Evolutionary conservation across 2,888 invertebrate species (phyloP).

Genomic region (Drosophila hamatofila): DNA sequence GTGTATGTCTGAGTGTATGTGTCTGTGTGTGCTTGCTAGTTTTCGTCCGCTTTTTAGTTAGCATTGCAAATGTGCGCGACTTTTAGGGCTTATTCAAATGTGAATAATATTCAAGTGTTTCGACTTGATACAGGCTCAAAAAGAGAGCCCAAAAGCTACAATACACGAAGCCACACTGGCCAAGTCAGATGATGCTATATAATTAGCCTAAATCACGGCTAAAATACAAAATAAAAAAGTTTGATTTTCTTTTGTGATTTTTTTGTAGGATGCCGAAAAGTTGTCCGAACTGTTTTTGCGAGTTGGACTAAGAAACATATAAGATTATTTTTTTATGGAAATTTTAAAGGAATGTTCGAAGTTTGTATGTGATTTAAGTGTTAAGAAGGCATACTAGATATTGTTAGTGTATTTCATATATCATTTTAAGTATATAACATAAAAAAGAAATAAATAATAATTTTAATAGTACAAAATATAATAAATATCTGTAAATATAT

Average conservation of each 20-base stretch:
- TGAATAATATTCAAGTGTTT: slow-evolving; percentile 49
- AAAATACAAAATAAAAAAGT: not conserved
- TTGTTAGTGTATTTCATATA: not conserved
- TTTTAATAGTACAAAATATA: too few species aligned
- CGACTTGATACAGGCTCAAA: slow-evolving; percentile 39
- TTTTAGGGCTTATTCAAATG: slow-evolving; percentile 68
- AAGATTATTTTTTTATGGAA: not conserved
- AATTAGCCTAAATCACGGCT: slow-evolving; percentile 16
- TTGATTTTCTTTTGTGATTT: slow-evolving; percentile 1
- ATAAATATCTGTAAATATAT: too few species aligned
- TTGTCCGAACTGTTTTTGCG: not conserved
- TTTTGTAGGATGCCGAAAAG: not conserved
- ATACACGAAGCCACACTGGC: not conserved
- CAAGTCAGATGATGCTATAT: not conserved
- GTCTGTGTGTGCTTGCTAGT: slow-evolving; percentile 11
- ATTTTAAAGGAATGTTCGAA: not conserved
- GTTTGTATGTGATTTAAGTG: not conserved
- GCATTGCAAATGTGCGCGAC: slow-evolving; percentile 69
- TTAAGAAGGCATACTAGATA: not conserved
- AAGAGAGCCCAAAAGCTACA: not conserved
- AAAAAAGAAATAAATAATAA: too few species aligned
- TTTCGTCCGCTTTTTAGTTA: slow-evolving; percentile 37
- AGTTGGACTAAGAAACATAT: not conserved
- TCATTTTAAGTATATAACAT: not conserved
- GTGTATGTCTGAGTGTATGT: not conserved